Evolutionary conservation across 2,888 invertebrate species (phyloP), one percentile per base, ranked within the genome.

Genomic region (Homarus gammarus): DNA sequence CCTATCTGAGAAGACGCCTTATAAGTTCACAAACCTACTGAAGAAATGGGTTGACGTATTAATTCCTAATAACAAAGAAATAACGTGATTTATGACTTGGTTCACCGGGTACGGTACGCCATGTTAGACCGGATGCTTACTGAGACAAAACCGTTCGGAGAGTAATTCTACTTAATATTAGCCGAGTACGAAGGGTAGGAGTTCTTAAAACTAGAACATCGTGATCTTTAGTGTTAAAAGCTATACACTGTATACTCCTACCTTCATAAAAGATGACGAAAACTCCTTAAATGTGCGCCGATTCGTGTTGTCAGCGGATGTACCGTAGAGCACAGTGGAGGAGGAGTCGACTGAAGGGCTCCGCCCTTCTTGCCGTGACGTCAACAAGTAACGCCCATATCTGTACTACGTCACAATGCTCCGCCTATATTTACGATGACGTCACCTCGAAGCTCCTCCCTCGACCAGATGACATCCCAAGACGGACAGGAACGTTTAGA

Each of bases 401-500:
- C 36, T 12, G 27, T 10, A 68, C 61, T 61, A 91, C 87, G 90
- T 90, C 81, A 82, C 72, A 31, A 73, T 18, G 44, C 73, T 64
- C 91, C 90, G 81, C 91, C 91, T 78, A 70, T 83, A 84, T 89
- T 87, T 86, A 84, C 81, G 85, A 75, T 91, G 89, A 91, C 87
- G 82, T 91, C 82, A 84, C 82, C n/a, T 86, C 38, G 33, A 79
- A 87, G 78, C 90, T 84, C 91, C 88, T 72, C 90, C 86, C 85
- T 83, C 75, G 72, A 81, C 85, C 90, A 90, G 90, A 90, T 91
- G 91, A 91, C 90, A 90, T 90, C 84, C 86, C 85, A 72, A 91
- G 91, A 91, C 85, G 84, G 91, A 91, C 91, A 91, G 90, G 81
- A 90, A 91, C 90, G 90, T 91, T 91, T 91, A 91, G 91, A 91